A percentile compares a stretch with the other conserved stretches of the same genome.
These are phyloP conservation scores for Astropecten irregularis DNA, from an alignment of 53 echinoderm and acorn worm genomes.

Conservation along the genomic window DNA sequence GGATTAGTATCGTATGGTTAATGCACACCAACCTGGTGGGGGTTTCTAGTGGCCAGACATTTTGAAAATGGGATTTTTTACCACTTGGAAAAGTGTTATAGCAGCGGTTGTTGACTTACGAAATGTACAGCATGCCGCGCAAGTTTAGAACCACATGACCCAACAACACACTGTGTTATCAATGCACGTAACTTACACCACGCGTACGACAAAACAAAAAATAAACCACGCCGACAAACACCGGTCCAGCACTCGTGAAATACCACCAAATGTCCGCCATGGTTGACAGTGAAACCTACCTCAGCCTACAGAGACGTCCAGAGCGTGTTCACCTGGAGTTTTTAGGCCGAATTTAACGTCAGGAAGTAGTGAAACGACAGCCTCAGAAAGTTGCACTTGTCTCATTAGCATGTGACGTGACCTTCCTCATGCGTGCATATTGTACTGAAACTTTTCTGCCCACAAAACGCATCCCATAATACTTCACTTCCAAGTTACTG, in stretches of 20 bases:
- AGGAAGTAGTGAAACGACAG: not conserved
- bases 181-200: not conserved
- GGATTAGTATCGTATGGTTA: not conserved
- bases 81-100: slow-evolving; percentile 2
- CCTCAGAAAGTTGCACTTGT: not conserved
- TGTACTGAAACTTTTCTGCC: slow-evolving; percentile 52
- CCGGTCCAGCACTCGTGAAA: not conserved
- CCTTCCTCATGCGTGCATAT: slow-evolving; percentile 1
- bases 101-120: not conserved
- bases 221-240: too few species aligned
- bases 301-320: not conserved
- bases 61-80: slow-evolving; percentile 11
- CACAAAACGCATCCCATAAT: slow-evolving; percentile 70
- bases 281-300: not conserved
- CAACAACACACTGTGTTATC: too few species aligned
- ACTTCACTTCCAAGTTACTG: slow-evolving; percentile 61
- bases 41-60: not conserved
- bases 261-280: not conserved
- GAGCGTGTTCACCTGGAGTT: not conserved
- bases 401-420: slow-evolving; percentile 32
- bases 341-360: not conserved
- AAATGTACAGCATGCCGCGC: not conserved
- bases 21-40: not conserved
- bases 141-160: slow-evolving; percentile 1
- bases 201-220: not conserved